Base-by-base conservation (phyloP, 2,113 vertebrate species). In the Upupa epops region DNA sequence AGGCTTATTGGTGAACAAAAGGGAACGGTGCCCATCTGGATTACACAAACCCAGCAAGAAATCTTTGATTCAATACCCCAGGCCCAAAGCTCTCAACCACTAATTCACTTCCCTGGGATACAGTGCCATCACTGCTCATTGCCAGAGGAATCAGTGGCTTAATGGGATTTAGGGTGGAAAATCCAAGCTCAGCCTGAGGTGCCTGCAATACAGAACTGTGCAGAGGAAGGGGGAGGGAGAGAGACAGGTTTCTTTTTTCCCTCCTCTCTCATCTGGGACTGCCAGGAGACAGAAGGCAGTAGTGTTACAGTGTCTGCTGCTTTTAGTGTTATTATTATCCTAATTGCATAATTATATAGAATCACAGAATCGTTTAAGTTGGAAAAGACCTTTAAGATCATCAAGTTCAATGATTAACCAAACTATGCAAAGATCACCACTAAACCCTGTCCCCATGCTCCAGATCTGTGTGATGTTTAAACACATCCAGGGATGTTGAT, bases 91-190 rank as follows among this genome's bases (percentile, higher is more conserved):
- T 75, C 58, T 26, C 73, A 78, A 90, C 65, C 6, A 5, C 80
- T 3, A 1, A 66, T 58, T 32, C 0, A 4, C 90, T 96, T 92
- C 93, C 84, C 77, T 1, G 63, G 86, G 83, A 76, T 89, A 92
- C 81, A 0, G 74, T 80, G 86, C 90, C 95, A 92, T 89, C 21
- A 2, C 42, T 32, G 55, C 86, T 93, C 85, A 69, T 60, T 83
- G 69, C 58, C 36, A 82, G 13, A 66, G 48, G 66, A 73, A 94
- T 92, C 80, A 90, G 54, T 36, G 54, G 81, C 84, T 96, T 96
- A 92, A 90, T 1, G 8, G 90, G 90, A 96, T 94, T 96, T 92
- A 84, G 59, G 68, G 63, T 45, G 64, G 93, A 96, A 95, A 95
- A 96, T 92, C 74, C 83, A 87, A 89, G 66, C 89, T 87, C 93